phyloP scores from a whole-genome alignment of 2,113 vertebrate species.

The Hystrix cristata region DNA sequence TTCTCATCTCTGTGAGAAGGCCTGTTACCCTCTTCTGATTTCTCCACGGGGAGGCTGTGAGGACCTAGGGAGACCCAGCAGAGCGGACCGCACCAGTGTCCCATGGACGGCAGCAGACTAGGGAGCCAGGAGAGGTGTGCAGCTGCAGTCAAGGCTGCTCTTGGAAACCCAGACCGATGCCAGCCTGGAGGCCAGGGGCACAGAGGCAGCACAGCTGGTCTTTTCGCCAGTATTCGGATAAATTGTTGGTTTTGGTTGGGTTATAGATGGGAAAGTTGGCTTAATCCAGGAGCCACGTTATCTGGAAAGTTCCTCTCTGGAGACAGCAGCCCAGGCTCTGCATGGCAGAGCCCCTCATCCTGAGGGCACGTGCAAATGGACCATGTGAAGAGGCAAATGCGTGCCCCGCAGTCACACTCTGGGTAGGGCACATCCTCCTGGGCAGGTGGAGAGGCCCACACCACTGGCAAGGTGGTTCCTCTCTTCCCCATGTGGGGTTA shows the following conservation, averaged over 20 bases:
- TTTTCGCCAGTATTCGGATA: background rate
- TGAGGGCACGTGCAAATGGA: background rate
- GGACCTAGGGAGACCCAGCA: background rate
- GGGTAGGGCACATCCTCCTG: background rate
- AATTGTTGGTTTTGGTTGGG: background rate
- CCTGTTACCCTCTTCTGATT: background rate
- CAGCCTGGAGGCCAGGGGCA: background rate
- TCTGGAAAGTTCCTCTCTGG: background rate
- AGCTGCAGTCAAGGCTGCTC: background rate
- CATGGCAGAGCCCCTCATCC: background rate
- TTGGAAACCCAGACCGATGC: background rate
- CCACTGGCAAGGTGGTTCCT: background rate
- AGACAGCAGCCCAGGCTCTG: background rate
- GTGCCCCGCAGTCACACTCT: background rate
- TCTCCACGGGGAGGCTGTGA: background rate
- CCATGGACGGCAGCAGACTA: rapidly evolving
- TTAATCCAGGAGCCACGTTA: background rate
- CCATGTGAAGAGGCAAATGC: background rate
- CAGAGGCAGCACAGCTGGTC: background rate
- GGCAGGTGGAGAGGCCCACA: background rate
- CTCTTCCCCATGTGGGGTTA: background rate
- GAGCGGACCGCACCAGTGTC: background rate
- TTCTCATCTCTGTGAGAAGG: background rate
- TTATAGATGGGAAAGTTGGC: background rate
- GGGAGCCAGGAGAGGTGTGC: background rate